Evolutionary conservation across 2,113 vertebrate genomes (phyloP), one percentile per base, ranked within the genome.

Genomic region (Sorex fumeus): DNA sequence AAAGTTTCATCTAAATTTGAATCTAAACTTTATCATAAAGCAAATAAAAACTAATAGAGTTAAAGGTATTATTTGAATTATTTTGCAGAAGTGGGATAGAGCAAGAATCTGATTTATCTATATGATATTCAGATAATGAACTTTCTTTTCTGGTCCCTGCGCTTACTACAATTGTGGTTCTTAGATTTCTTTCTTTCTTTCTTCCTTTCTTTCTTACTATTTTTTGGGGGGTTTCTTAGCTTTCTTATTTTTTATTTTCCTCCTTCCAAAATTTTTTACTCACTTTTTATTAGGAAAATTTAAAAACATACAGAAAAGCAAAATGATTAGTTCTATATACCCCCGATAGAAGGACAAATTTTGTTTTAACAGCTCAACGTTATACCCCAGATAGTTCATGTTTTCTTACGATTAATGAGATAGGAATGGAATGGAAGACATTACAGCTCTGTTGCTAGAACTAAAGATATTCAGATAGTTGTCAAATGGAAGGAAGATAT

Each of bases 21-120:
- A 84, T 60, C 36, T 76, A 79, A 88, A 60, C 10, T 91, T 91
- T 88, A 87, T 92, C 47, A 66, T 85, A 90, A 91, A 79, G 40
- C 47, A 71, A 88, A 19, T 96, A 12, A 84, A 9, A 21, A 60
- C 64, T 57, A 89, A 71, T 12, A 40, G 30, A 16, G 80, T 86
- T 47, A 27, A 77, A 91, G 76, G 53, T 12, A 27, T 86, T 47
- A 69, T n/a, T 30, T 45, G 8, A 40, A 6, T 71, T 25, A 19
- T 50, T 69, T 16, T 34, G 6, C 34, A 32, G 64, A 8, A 30
- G 64, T 66, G 3, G 64, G 64, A 28, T 27, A 11, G 27, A 66
- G 27, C 27, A 30, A 30, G 13, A 60, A 60, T 60, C 57, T 18
- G 45, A 82, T 43, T 79, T 21, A 90, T 32, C 28, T 69, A 19